phyloP scores from a whole-genome alignment of 1,140 invertebrate species.

The Papilio machaon region DNA sequence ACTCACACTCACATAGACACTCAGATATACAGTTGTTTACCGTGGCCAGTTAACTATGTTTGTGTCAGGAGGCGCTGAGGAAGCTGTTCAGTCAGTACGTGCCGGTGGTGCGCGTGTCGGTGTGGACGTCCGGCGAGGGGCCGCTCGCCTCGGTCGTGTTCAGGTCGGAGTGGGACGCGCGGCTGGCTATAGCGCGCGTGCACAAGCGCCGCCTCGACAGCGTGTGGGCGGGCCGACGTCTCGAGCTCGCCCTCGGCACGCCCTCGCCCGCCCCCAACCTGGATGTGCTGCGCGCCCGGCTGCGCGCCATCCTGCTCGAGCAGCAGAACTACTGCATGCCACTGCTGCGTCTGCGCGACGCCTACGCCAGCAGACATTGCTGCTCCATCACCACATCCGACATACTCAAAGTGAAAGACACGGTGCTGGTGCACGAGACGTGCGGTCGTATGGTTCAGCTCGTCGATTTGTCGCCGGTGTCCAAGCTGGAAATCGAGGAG shows the following conservation, averaged over 20 bases:
- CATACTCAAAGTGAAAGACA: slow-evolving; percentile 89
- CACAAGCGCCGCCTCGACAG: slow-evolving; percentile 88
- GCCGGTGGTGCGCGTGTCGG: slow-evolving; percentile 64
- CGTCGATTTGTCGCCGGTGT: slow-evolving; percentile 68
- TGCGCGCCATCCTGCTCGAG: slow-evolving; percentile 82
- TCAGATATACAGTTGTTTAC: background rate
- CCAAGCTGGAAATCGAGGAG: slow-evolving; percentile 68
- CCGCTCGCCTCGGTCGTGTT: slow-evolving; percentile 72
- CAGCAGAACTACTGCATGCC: slow-evolving; percentile 88
- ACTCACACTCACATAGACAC: background rate
- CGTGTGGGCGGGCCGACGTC: slow-evolving; percentile 87
- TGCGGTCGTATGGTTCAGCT: slow-evolving; percentile 87
- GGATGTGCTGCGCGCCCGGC: slow-evolving; percentile 81
- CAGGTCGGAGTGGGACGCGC: slow-evolving; percentile 82
- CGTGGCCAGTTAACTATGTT: background rate
- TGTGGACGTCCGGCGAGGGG: slow-evolving; percentile 69
- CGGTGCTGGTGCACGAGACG: slow-evolving; percentile 77
- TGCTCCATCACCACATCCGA: slow-evolving; percentile 90
- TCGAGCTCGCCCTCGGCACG: slow-evolving; percentile 88
- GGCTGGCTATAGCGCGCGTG: slow-evolving; percentile 90
- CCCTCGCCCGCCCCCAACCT: slow-evolving; percentile 85
- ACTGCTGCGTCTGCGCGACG: slow-evolving; percentile 90
- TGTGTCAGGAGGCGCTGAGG: slow-evolving; percentile 65
- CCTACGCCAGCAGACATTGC: slow-evolving; percentile 91
- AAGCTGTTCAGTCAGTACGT: slow-evolving; percentile 71